Conservation (phyloP, 2,888 invertebrate genomes). For the Hirtodrosophila histrioides region DNA sequence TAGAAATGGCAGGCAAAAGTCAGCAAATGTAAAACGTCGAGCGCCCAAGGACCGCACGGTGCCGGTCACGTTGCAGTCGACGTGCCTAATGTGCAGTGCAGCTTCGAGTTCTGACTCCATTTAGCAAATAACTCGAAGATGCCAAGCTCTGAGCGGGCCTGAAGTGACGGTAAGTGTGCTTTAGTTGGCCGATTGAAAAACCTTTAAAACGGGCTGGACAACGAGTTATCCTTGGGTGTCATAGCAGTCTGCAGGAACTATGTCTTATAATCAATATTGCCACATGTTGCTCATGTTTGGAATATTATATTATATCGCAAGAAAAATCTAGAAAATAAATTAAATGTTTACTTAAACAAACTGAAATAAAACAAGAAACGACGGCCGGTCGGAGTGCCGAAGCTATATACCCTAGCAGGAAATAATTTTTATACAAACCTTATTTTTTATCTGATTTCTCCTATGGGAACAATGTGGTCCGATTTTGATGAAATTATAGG, state of each 20-base stretch:
- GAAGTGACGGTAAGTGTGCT: constrained; percentile 16
- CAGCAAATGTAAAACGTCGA: constrained; percentile 46
- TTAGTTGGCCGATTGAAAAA: background rate
- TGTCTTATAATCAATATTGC: too few species aligned
- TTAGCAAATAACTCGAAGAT: constrained; percentile 4
- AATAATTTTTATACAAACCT: too few species aligned
- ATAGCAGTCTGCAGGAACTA: background rate
- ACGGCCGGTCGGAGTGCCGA: too few species aligned
- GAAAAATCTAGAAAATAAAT: too few species aligned
- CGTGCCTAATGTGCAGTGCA: constrained; percentile 61
- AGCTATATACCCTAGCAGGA: too few species aligned
- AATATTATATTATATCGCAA: too few species aligned
- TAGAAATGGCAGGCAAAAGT: constrained; percentile 59
- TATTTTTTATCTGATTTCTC: too few species aligned
- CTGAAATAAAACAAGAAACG: too few species aligned
- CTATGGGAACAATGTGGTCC: too few species aligned
- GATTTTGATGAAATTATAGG: too few species aligned
- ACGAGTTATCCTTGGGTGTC: background rate
- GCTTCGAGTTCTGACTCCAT: constrained; percentile 15
- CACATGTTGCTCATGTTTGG: too few species aligned
- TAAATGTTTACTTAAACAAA: too few species aligned
- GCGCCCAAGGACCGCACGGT: constrained; percentile 3
- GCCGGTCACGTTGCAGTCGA: constrained; percentile 50
- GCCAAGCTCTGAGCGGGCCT: background rate
- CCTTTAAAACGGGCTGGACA: background rate